These are phyloP conservation scores for Pemphigus obesinymphae DNA, from an alignment of 1,140 invertebrate genomes.

Conservation along the genomic window DNA sequence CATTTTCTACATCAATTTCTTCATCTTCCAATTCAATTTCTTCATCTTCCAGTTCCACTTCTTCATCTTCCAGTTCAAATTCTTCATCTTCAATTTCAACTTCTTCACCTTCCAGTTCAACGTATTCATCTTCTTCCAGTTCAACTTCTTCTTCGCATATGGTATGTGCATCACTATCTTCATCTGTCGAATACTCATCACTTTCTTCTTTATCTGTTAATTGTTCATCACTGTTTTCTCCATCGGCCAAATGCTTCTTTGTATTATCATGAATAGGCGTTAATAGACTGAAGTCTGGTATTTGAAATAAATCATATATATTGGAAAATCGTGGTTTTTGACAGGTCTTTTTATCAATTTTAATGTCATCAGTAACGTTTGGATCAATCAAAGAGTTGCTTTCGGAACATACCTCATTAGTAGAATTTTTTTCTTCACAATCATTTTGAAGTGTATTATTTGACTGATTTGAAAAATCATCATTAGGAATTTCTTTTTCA, in stretches of 20 bases:
- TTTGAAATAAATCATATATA: conserved; percentile 25
- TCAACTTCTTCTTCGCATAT: conserved; percentile 4
- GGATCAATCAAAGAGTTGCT: neutral
- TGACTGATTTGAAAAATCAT: neutral
- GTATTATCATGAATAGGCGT: neutral
- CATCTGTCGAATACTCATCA: neutral
- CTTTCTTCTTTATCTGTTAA: neutral
- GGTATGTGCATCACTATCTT: neutral
- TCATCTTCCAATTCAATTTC: neutral
- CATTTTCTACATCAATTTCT: neutral
- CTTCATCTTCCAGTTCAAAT: neutral
- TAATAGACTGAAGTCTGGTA: conserved; percentile 5
- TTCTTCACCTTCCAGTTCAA: neutral
- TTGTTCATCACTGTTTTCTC: neutral
- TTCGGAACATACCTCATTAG: neutral
- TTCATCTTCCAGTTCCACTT: neutral
- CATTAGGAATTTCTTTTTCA: neutral
- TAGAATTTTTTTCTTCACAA: neutral
- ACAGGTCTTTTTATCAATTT: neutral
- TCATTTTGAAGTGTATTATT: neutral
- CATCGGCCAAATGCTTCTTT: neutral
- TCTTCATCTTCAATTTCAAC: neutral
- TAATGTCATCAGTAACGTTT: neutral
- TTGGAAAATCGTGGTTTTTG: neutral
- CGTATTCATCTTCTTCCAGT: neutral